Conservation (phyloP, 2,888 invertebrate genomes). For the Cinara cedri region DNA sequence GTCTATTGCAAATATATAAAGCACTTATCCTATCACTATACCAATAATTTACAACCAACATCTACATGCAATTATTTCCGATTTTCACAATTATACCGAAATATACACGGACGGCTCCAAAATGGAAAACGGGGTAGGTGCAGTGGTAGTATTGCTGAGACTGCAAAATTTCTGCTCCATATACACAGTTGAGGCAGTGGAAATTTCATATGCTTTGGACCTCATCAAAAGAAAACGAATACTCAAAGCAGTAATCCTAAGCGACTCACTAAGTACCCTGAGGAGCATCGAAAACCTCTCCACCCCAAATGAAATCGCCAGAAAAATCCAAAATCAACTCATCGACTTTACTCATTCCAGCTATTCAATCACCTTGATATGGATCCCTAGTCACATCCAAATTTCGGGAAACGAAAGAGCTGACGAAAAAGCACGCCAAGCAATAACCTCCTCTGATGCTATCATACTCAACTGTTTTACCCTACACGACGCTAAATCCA, state of each 20-base stretch:
- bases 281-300: not conserved
- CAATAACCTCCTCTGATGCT: not conserved
- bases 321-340: not conserved
- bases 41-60: too few species aligned
- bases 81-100: not conserved
- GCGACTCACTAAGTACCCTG: not conserved
- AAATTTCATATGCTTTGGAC: not conserved
- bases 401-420: not conserved
- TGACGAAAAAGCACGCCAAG: not conserved
- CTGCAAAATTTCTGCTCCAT: not conserved
- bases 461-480: not conserved
- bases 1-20: slow-evolving; percentile 16
- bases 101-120: slow-evolving; percentile 8
- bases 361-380: not conserved
- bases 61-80: too few species aligned
- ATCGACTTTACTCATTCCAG: not conserved
- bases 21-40: not conserved
- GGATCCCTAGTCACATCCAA: not conserved
- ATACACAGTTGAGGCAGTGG: not conserved
- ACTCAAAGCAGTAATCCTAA: not conserved
- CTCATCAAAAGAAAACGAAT: not conserved
- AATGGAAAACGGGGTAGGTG: not conserved
- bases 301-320: not conserved
- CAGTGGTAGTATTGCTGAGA: not conserved
- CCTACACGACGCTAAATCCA: not conserved